Base-by-base conservation (phyloP, 2,113 vertebrate genomes). In the Salvelinus fontinalis region DNA sequence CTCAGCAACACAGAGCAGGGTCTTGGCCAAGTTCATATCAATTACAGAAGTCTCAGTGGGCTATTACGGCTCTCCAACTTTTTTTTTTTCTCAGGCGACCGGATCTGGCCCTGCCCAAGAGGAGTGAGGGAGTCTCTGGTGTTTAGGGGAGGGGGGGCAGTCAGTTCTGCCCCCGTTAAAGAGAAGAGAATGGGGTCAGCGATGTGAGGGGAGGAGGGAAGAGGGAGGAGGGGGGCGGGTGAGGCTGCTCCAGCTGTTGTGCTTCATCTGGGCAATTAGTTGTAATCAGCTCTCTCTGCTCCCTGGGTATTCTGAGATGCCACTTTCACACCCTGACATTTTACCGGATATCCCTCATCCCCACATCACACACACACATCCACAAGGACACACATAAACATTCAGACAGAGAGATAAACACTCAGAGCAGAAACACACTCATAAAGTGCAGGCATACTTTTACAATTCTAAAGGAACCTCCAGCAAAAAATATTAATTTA, bases 201-300 rank as follows among this genome's bases (percentile, higher is more conserved):
- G 16, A 48, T 18, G 12, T 65, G 67, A 31, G 39, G 39, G 39
- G 39, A 44, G 64, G 77, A 26, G 67, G 68, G 70, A 24, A 26
- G 59, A 54, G 31, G 54, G 71, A 74, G 31, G 59, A 54, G 31
- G 54, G 71, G 74, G 65, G 71, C 83, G 81, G 79, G 78, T 75
- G 62, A 83, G 75, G 73, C 65, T 75, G 57, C 78, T 89, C 82
- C 89, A 92, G 86, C 89, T 91, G 91, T 83, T 90, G 85, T 74
- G 83, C 84, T 93, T 88, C 84, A 87, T 89, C 86, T 80, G 16
- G 66, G 83, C 81, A 89, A 91, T 93, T 91, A 89, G 85, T 79
- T 87, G 69, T 90, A 91, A 91, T 92, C 88, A 91, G 82, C 81
- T 84, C 86, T 90, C 81, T 78, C 82, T 83, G 85, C 89, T 88